Percentiles rank a stretch among this genome's conserved stretches.
Conservation (phyloP, 2,113 vertebrate genomes). For the Xenus cinereus region DNA sequence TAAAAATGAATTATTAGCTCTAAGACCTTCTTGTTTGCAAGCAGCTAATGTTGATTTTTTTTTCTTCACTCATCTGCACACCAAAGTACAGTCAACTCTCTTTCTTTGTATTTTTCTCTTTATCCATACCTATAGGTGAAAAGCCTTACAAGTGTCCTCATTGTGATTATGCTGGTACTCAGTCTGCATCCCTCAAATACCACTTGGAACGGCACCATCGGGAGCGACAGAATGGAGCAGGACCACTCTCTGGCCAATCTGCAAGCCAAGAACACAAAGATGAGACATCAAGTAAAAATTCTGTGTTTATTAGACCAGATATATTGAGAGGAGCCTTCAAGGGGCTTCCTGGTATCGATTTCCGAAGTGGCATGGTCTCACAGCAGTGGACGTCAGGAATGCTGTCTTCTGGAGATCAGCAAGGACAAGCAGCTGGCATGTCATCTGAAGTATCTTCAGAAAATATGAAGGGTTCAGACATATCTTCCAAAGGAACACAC, state of each 20-base stretch:
- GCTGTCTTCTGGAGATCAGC: conserved; percentile 82
- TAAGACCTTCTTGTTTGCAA: conserved; percentile 47
- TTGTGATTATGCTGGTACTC: conserved; percentile 97
- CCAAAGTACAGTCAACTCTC: conserved; percentile 54
- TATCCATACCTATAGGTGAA: conserved; percentile 82
- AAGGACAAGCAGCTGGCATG: conserved; percentile 78
- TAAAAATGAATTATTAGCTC: conserved; percentile 55
- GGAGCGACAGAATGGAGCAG: conserved; percentile 90
- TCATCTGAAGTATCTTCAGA: conserved; percentile 80
- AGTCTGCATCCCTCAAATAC: conserved; percentile 97
- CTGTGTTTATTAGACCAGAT: conserved; percentile 93
- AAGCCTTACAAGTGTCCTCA: conserved; percentile 99
- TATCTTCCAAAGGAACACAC: conserved; percentile 82
- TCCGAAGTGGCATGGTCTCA: conserved; percentile 85
- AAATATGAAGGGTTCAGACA: conserved; percentile 82
- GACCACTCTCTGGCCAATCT: conserved; percentile 81
- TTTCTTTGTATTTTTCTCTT: neutral
- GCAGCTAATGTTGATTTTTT: conserved; percentile 35
- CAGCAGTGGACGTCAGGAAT: conserved; percentile 90
- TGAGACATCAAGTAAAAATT: conserved; percentile 77
- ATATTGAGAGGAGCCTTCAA: conserved; percentile 93
- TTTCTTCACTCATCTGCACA: neutral
- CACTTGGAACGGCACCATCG: conserved; percentile 96
- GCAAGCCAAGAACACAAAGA: conserved; percentile 87
- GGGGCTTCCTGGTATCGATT: conserved; percentile 88